These are phyloP conservation scores for Tachina grossa DNA, from an alignment of 2,888 invertebrate species.

Conservation along the genomic window DNA sequence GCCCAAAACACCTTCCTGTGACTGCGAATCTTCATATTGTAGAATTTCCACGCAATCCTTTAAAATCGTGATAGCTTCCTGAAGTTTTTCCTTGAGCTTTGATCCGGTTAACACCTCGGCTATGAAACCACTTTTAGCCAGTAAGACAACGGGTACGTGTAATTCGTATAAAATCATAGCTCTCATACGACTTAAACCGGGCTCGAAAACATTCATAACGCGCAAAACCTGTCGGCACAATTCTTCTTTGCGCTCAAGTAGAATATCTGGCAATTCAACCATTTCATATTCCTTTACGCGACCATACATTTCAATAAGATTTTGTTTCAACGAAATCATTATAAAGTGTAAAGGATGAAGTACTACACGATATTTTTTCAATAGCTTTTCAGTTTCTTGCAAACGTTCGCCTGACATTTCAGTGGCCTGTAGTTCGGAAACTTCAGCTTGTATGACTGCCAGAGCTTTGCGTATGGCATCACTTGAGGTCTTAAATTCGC, in stretches of 20 bases:
- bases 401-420: slow-evolving; percentile 85
- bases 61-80: slow-evolving; percentile 86
- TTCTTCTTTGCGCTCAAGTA: slow-evolving; percentile 89
- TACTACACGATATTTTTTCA: slow-evolving; percentile 86
- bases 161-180: slow-evolving; percentile 91
- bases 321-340: slow-evolving; percentile 87
- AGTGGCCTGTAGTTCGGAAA: slow-evolving; percentile 86
- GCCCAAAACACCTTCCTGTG: slow-evolving; percentile 81
- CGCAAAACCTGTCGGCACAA: slow-evolving; percentile 87
- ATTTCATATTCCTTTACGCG: slow-evolving; percentile 87
- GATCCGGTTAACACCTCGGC: slow-evolving; percentile 85
- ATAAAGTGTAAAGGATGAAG: slow-evolving; percentile 91
- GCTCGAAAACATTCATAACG: slow-evolving; percentile 89
- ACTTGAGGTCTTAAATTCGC: slow-evolving; percentile 86
- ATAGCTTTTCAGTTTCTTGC: slow-evolving; percentile 86
- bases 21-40: slow-evolving; percentile 85
- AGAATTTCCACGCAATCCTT: slow-evolving; percentile 87
- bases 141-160: slow-evolving; percentile 89
- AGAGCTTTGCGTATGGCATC: slow-evolving; percentile 86
- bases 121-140: slow-evolving; percentile 87
- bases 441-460: slow-evolving; percentile 86
- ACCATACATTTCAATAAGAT: slow-evolving; percentile 91
- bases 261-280: slow-evolving; percentile 88
- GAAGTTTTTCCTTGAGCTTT: slow-evolving; percentile 86
- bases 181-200: slow-evolving; percentile 90